Conservation (phyloP, 2,113 vertebrate species). For the Hylia prasina region DNA sequence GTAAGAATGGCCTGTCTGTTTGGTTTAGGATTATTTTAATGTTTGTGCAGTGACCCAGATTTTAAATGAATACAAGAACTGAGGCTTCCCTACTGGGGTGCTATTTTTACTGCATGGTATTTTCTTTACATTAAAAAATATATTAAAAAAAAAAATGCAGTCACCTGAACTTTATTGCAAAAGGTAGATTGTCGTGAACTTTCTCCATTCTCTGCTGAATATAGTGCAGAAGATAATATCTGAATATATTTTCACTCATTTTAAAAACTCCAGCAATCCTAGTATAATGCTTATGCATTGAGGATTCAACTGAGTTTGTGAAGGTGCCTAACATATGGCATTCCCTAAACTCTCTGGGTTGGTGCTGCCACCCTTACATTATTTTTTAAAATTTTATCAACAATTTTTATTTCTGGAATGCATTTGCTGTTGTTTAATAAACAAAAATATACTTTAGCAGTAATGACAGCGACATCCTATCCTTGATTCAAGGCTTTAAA, state of each 20-base stretch:
- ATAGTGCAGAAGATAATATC: neutral
- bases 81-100: neutral
- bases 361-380: neutral
- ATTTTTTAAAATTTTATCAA: neutral
- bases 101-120: neutral
- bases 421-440: neutral
- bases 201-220: neutral
- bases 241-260: neutral
- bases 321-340: neutral
- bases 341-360: neutral
- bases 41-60: neutral
- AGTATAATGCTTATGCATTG: neutral
- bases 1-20: neutral
- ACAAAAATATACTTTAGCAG: neutral
- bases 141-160: neutral
- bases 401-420: neutral
- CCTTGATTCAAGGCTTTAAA: neutral
- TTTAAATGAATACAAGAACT: neutral
- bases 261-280: neutral
- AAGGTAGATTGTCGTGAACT: neutral
- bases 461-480: neutral
- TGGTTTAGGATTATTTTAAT: neutral
- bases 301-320: neutral
- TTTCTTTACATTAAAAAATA: neutral
- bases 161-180: neutral